Base-by-base conservation (phyloP, 2,888 invertebrate genomes). In the Epinotia demarniana region DNA sequence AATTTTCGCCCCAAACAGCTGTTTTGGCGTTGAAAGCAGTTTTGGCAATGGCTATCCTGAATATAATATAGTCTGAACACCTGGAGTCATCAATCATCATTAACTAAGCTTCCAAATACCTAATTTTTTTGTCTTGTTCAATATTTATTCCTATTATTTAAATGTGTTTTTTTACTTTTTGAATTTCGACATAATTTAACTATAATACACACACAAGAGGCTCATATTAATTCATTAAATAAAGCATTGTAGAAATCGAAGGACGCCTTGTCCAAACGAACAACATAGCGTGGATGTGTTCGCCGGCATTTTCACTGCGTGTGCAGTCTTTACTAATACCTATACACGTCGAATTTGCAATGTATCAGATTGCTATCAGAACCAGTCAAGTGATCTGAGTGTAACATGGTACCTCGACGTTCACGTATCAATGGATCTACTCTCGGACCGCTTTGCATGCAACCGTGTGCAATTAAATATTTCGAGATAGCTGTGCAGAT, bases 401-500 rank as follows among this genome's bases (percentile, higher is more conserved):
- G 77, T 78, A 75, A 62, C 75, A 72, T 62, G 74, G 77, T 69
- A 68, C 33, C 33, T 49, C 39, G 58, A 23, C 55, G 68, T 76
- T 78, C 68, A 64, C 75, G 63, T 78, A 78, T 78, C 78, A 77
- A 77, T 77, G 68, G 75, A 78, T 70, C 75, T 66, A 63, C 77
- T 64, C 71, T 71, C 70, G 53, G 57, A 27, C 49, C 55, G 11
- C 43, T 64, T 72, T 71, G 43, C 67, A 62, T 75, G 72, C 71
- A 72, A 67, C 71, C n/a, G 23, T 75, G 57, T 75, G 61, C 67
- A 67, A 62, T 72, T 62, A 61, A 71, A 72, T 62, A 81, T 82
- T 83, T 82, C 81, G 81, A 84, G 84, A 87, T 90, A 79, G 84
- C 81, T 89, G 89, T 80, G 81, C 84, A 90, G 90, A 92, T 87